These are phyloP conservation scores for Corynorhinus townsendii DNA, from an alignment of 2,113 vertebrate species.

Conservation along the genomic window DNA sequence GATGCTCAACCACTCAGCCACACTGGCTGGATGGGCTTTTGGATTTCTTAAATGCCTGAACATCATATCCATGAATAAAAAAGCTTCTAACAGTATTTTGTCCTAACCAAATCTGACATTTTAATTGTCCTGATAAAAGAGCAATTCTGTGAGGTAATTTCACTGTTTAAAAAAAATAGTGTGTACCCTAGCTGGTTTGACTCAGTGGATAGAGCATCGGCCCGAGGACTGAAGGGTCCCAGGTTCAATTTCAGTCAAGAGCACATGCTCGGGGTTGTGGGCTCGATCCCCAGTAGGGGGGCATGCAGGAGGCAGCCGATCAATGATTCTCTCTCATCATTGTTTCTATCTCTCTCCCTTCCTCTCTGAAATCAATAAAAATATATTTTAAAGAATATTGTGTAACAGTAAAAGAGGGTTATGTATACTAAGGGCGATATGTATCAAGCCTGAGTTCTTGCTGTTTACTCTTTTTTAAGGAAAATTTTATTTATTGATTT, in stretches of 20 bases:
- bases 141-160: not conserved
- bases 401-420: too few species aligned
- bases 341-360: not conserved
- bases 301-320: too few species aligned
- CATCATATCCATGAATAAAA: not conserved
- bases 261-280: too few species aligned
- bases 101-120: not conserved
- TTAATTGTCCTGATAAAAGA: conserved; percentile 4
- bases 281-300: too few species aligned
- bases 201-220: not conserved
- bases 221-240: too few species aligned
- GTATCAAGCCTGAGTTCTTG: not conserved
- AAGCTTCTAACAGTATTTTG: not conserved
- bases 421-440: not conserved
- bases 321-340: too few species aligned
- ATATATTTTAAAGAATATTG: not conserved
- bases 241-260: not conserved
- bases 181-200: not conserved
- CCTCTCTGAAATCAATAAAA: not conserved
- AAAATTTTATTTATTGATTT: too few species aligned
- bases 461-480: too few species aligned
- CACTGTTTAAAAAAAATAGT: not conserved
- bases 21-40: not conserved
- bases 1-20: too few species aligned
- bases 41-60: not conserved